Evolutionary conservation across 2,797 vertebrate species (phyloP), one percentile per base, ranked within the genome.

Genomic region (Anguilla pacifica): DNA sequence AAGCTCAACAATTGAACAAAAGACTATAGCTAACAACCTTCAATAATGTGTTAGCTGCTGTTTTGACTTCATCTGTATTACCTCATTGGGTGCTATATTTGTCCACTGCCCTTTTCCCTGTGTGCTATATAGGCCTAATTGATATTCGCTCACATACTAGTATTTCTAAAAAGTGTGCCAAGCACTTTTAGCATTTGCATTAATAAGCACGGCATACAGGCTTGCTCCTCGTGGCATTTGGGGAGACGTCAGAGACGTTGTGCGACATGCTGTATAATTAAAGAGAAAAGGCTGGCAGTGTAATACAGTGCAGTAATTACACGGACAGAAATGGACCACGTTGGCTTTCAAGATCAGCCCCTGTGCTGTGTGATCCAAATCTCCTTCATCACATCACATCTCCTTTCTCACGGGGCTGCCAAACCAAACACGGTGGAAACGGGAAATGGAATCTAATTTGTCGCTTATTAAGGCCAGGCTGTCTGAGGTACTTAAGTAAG

Each of bases 281-380:
- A 82, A 82, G 43, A 82, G 79, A 43, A 82, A 82, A 25, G 79
- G 79, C 43, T 49, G 79, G 46, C 43, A 35, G 46, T 49, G 79
- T 7, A 82, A 22, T 82, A n/a, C 46, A 82, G 43, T 22, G 79
- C 79, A 35, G 43, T 82, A 82, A 82, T 82, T 82, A 82, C 46
- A 82, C 79, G n/a, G 43, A 51, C 79, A 82, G 79, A 82, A 82
- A 82, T 49, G 79, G 79, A 82, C n/a, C 46, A n/a, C 83, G 5
- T 17, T 35, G 35, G 28, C 51, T 13, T 46, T 39, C 83, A 31
- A 31, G 31, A 57, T 35, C 83, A 57, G 83, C 83, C 51, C 5
- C 51, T 28, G 51, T 51, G 55, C 83, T 39, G 13, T 15, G n/a
- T 6, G 0, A 15, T 84, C 51, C 35, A 31, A 84, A 31, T 46